phyloP scores from a whole-genome alignment of 1,140 invertebrate genomes.

The Triops longicaudatus region DNA sequence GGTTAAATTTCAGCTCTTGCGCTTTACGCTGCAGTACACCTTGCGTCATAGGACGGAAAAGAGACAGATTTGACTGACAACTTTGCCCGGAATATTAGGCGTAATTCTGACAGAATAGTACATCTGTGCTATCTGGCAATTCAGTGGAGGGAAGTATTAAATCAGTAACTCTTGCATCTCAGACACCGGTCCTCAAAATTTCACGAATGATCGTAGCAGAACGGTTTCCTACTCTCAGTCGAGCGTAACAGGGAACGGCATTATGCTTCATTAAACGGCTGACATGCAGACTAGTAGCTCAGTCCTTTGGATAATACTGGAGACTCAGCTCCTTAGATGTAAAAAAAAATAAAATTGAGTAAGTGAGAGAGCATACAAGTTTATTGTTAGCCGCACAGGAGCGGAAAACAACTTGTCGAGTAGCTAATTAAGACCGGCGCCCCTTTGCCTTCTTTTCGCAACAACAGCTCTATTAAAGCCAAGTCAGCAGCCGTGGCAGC shows the following conservation, averaged over 20 bases:
- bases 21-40: too few species aligned
- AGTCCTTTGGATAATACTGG: not conserved
- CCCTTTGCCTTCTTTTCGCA: conserved; percentile 3
- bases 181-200: not conserved
- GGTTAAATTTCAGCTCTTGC: too few species aligned
- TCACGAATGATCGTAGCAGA: not conserved
- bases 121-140: too few species aligned
- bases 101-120: too few species aligned
- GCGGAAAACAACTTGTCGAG: not conserved
- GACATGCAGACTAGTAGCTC: not conserved
- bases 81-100: too few species aligned
- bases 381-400: not conserved
- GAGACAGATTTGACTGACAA: too few species aligned
- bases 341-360: not conserved
- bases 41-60: too few species aligned
- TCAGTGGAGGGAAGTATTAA: too few species aligned
- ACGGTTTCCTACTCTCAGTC: not conserved
- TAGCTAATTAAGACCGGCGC: conserved; percentile 6
- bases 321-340: too few species aligned
- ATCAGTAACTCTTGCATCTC: not conserved
- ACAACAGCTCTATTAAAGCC: not conserved
- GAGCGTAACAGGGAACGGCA: not conserved
- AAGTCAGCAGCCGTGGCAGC: not conserved
- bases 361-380: not conserved
- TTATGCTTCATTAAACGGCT: not conserved